Conservation (phyloP, 2,797 vertebrate species). For the Acipenser transmontanus region DNA sequence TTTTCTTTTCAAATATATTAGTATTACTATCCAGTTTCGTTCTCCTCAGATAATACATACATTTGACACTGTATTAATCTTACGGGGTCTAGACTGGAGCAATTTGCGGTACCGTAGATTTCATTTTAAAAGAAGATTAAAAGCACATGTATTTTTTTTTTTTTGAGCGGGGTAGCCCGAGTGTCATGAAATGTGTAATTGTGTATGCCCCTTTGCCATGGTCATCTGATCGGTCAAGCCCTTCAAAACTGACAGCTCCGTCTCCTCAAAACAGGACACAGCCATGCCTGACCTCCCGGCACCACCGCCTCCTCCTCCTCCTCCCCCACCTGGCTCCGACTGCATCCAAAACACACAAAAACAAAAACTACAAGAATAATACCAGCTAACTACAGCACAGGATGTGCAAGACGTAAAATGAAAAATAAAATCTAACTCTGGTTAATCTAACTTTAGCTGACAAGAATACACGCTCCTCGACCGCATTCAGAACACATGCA, state of each 20-base stretch:
- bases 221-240: conserved; percentile 32
- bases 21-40: too few species aligned
- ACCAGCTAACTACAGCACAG: conserved; percentile 48
- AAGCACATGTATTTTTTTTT: too few species aligned
- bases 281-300: not conserved
- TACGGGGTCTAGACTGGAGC: too few species aligned
- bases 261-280: conserved; percentile 14
- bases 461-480: conserved; percentile 18
- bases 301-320: conserved; percentile 32
- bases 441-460: not conserved
- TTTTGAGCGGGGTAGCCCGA: too few species aligned
- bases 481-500: conserved; percentile 25
- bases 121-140: too few species aligned
- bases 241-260: conserved; percentile 58
- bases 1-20: too few species aligned
- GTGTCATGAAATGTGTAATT: conserved; percentile 21
- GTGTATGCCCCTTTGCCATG: conserved; percentile 26
- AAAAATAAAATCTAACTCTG: conserved; percentile 20
- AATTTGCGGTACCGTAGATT: too few species aligned
- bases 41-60: too few species aligned
- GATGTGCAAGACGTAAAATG: conserved; percentile 47
- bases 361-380: conserved; percentile 28
- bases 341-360: conserved; percentile 23
- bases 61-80: too few species aligned
- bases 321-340: conserved; percentile 23